Conservation (phyloP, 1,140 invertebrate species). For the Oreohelix idahoensis region DNA sequence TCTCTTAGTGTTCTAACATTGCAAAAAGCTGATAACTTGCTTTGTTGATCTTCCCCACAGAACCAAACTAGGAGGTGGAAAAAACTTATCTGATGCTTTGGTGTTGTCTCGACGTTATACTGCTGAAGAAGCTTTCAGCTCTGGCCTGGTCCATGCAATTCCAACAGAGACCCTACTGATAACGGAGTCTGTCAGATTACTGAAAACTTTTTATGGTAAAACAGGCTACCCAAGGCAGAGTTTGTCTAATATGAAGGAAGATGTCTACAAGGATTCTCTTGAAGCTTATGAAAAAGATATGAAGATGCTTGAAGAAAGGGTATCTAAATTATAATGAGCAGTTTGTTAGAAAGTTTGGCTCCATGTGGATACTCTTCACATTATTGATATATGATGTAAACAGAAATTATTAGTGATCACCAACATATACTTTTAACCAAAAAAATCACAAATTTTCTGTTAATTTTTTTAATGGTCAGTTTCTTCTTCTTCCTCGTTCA, state of each 20-base stretch:
- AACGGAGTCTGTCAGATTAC: slow-evolving; percentile 16
- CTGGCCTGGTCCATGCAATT: slow-evolving; percentile 32
- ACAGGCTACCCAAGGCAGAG: slow-evolving; percentile 31
- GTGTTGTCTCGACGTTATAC: slow-evolving; percentile 38
- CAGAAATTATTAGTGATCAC: too few relatives aligned
- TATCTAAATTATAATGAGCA: slow-evolving; percentile 19
- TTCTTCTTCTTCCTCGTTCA: too few relatives aligned
- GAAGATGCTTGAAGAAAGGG: neutral
- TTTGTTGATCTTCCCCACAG: slow-evolving; percentile 27
- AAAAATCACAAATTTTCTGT: too few relatives aligned
- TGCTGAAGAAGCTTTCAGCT: slow-evolving; percentile 39
- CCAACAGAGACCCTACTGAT: neutral
- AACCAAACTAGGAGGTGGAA: slow-evolving; percentile 36
- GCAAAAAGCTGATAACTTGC: neutral
- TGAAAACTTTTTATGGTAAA: slow-evolving; percentile 32
- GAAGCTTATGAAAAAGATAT: slow-evolving; percentile 1
- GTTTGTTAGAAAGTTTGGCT: neutral
- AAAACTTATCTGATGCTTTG: slow-evolving; percentile 29
- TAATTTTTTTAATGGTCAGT: too few relatives aligned
- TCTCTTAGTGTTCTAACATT: too few relatives aligned
- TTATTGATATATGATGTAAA: too few relatives aligned
- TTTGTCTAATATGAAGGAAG: slow-evolving; percentile 35
- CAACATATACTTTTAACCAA: too few relatives aligned
- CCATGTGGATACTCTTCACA: too few relatives aligned
- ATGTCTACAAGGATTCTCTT: slow-evolving; percentile 33